These are phyloP conservation scores for Rhinichthys klamathensis DNA, from an alignment of 2,113 vertebrate genomes.

Conservation along the genomic window DNA sequence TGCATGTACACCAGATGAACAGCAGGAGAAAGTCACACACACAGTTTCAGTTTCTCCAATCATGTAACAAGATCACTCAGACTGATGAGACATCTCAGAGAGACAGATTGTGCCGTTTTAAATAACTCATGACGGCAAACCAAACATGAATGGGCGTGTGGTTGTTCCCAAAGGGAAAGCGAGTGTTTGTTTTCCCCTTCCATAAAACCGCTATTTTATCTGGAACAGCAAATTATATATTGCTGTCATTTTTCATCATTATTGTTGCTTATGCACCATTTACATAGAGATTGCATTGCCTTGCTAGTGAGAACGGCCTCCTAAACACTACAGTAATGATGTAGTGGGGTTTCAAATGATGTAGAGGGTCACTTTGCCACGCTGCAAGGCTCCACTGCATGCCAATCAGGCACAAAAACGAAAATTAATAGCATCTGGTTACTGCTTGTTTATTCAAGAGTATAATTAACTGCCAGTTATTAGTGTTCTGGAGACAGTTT, in stretches of 20 bases:
- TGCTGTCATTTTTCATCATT: slow-evolving; percentile 46
- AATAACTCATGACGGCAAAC: slow-evolving; percentile 31
- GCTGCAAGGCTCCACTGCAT: slow-evolving; percentile 30
- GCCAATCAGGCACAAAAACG: slow-evolving; percentile 30
- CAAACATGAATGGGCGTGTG: background rate
- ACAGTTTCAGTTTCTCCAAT: slow-evolving; percentile 36
- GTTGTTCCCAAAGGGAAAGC: slow-evolving; percentile 29
- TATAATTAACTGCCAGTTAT: slow-evolving; percentile 46
- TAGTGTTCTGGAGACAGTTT: slow-evolving; percentile 40
- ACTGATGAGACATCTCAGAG: slow-evolving; percentile 42
- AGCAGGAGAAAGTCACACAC: slow-evolving; percentile 22
- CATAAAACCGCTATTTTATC: slow-evolving; percentile 39
- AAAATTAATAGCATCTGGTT: slow-evolving; percentile 40
- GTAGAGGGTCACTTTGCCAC: slow-evolving; percentile 41
- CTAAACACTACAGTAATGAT: slow-evolving; percentile 15
- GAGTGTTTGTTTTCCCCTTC: slow-evolving; percentile 35
- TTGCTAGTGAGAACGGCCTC: background rate
- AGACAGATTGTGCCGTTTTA: slow-evolving; percentile 43
- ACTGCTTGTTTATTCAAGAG: slow-evolving; percentile 39
- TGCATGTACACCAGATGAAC: slow-evolving; percentile 22
- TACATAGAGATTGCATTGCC: slow-evolving; percentile 39
- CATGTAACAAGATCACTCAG: slow-evolving; percentile 30
- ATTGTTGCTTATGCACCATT: slow-evolving; percentile 46
- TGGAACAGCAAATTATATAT: slow-evolving; percentile 20
- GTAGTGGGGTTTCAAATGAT: slow-evolving; percentile 27